phyloP scores from a whole-genome alignment of 2,113 vertebrate genomes.

The Hypocryptadius cinnamomeus region DNA sequence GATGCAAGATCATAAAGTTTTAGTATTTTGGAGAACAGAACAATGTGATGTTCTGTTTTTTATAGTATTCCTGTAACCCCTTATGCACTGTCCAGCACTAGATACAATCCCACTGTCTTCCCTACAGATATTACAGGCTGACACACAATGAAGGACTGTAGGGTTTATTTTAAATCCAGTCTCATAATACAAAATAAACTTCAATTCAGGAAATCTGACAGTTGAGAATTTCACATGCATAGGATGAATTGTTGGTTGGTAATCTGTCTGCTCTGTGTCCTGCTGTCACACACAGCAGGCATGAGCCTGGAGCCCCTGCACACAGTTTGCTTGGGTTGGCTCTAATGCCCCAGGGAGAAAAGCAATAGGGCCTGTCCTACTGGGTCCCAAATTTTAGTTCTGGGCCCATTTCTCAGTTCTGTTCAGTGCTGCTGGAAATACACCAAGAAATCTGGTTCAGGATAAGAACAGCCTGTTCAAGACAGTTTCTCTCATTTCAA shows the following conservation, averaged over 20 bases:
- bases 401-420: background rate
- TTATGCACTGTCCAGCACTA: background rate
- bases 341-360: background rate
- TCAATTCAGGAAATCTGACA: background rate
- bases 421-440: background rate
- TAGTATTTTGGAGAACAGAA: background rate
- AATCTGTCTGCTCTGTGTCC: background rate
- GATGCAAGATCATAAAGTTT: background rate
- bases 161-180: background rate
- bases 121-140: background rate
- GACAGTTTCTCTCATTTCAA: background rate
- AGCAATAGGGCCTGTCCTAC: background rate
- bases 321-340: background rate
- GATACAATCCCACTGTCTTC: background rate
- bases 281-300: background rate
- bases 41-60: background rate
- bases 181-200: background rate
- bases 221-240: background rate
- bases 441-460: background rate
- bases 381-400: background rate
- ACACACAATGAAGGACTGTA: background rate
- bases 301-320: background rate
- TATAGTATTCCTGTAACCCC: background rate
- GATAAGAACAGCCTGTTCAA: conserved; percentile 13
- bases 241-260: background rate